Conservation (phyloP, 2,797 vertebrate species). For the Potorous gilbertii region DNA sequence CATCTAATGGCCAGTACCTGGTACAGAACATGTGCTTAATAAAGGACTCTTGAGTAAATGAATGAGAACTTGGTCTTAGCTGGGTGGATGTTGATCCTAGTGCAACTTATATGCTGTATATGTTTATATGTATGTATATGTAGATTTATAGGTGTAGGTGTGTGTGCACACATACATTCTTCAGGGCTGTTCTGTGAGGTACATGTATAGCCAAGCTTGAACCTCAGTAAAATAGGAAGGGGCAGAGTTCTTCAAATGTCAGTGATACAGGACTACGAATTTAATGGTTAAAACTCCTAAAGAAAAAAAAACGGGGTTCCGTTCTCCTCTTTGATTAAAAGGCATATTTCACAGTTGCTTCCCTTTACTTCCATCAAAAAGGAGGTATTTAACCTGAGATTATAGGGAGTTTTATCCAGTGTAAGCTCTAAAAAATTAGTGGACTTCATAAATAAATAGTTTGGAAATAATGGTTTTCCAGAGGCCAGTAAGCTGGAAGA, state of each 20-base stretch:
- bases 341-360: not conserved
- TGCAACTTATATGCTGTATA: not conserved
- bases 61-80: not conserved
- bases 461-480: not conserved
- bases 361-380: not conserved
- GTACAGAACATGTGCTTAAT: not conserved
- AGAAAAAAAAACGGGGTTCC: not conserved
- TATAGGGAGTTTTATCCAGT: not conserved
- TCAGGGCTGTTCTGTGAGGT: not conserved
- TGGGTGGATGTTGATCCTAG: not conserved
- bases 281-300: not conserved
- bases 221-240: not conserved
- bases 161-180: not conserved
- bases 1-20: not conserved
- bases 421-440: not conserved
- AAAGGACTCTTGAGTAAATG: not conserved
- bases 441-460: not conserved
- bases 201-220: not conserved
- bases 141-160: too few relatives aligned
- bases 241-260: not conserved
- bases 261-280: not conserved
- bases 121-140: not conserved
- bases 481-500: constrained; percentile 30
- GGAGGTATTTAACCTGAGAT: not conserved
- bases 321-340: not conserved